A percentile compares a stretch with the other conserved stretches of the same genome.
Evolutionary conservation across 2,888 invertebrate genomes (phyloP).

Genomic region (Xiphydria camelus): DNA sequence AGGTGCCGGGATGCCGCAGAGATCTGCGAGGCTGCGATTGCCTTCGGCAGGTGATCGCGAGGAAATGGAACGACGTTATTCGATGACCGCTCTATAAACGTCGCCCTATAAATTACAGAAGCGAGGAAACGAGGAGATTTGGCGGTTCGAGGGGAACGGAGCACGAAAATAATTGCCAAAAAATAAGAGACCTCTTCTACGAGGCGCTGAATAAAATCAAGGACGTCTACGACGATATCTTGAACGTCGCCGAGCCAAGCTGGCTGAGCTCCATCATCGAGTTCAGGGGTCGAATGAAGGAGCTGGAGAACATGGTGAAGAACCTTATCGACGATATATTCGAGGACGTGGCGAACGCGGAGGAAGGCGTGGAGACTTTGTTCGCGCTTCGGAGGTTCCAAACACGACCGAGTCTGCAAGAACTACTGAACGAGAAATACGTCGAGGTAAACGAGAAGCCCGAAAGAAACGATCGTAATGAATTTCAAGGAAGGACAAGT

Average conservation of each 20-base stretch:
- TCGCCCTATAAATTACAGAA: conserved; percentile 32
- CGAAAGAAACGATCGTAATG: too few relatives aligned
- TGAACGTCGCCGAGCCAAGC: conserved; percentile 55
- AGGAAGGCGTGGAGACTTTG: conserved; percentile 61
- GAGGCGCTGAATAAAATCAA: conserved; percentile 56
- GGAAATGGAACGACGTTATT: too few relatives aligned
- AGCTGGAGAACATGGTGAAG: conserved; percentile 62
- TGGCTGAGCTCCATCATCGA: conserved; percentile 59
- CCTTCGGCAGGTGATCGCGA: conserved; percentile 60
- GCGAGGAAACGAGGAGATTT: conserved; percentile 57
- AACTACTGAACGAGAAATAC: conserved; percentile 41
- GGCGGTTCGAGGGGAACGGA: conserved; percentile 56
- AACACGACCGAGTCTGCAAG: conserved; percentile 27
- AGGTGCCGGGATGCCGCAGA: conserved; percentile 63
- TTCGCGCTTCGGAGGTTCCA: conserved; percentile 51
- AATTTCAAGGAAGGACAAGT: too few relatives aligned
- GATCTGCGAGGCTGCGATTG: conserved; percentile 62
- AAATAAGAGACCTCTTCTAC: conserved; percentile 59
- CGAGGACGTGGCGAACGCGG: conserved; percentile 59
- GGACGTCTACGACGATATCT: conserved; percentile 55
- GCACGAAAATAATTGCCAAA: conserved; percentile 43
- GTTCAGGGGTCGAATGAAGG: conserved; percentile 52
- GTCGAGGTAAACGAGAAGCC: conserved; percentile 30
- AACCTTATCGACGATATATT: conserved; percentile 62
- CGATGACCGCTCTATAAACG: too few relatives aligned